Evolutionary conservation across 2,888 invertebrate genomes (phyloP), one percentile per base, ranked within the genome.

Genomic region (Diarsia rubi): DNA sequence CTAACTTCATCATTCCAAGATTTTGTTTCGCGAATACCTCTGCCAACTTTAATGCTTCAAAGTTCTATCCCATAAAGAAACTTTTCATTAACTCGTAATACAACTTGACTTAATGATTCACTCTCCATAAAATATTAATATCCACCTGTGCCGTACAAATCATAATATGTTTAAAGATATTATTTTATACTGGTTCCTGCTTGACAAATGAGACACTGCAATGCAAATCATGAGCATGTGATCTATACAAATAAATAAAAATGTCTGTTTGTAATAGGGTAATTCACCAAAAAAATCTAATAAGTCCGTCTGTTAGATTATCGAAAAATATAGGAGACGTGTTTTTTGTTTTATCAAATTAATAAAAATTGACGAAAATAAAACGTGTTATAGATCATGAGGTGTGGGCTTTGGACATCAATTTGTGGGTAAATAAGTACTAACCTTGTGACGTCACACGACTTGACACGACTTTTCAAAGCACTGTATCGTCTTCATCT

Each of bases 31-130:
- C 88, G 87, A 86, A 88, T 70, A 69, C 86, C 81, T 88, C 14
- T 87, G 45, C 69, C 69, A 89, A 91, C 86, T 92, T 91, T 87
- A 88, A 89, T 85, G 86, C 87, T 81, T 84, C 85, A 73, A 91
- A 92, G 89, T 92, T 92, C 74, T 86, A 89, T 91, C 89, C 89
- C 90, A 89, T 93, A 92, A 91, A 90, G 88, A 87, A 91, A 91
- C 79, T 91, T 90, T 88, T 79, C 86, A 90, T 86, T 91, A 79
- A 63, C 37, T 59, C 74, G 68, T 83, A 82, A 86, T 88, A 84
- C 79, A 75, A 82, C 80, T 85, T 73, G 73, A 79, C 81, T 64
- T 79, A 80, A 84, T 82, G 78, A 81, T 87, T 82, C 79, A 79
- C 74, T 69, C 37, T 27, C 70, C 60, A 49, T 77, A 66, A 60